Percentiles rank a stretch among this genome's conserved stretches.
Evolutionary conservation across 2,113 vertebrate species (phyloP).

Genomic region (Melospiza melodia): DNA sequence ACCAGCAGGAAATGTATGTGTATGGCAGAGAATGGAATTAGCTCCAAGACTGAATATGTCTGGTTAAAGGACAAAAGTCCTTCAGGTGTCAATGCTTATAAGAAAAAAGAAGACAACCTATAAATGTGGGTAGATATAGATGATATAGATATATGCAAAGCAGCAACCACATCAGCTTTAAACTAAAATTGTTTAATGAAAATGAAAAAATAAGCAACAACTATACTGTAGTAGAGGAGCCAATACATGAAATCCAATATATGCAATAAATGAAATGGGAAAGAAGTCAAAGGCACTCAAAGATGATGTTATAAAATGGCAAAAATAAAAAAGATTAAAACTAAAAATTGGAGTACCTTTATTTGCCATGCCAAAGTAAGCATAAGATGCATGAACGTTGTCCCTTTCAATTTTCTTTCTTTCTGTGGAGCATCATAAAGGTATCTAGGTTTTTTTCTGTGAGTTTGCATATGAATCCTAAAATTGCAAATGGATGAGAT

Average conservation of each 20-base stretch:
- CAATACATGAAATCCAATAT: neutral
- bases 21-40: neutral
- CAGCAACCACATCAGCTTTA: neutral
- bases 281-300: neutral
- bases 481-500: neutral
- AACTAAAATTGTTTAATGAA: neutral
- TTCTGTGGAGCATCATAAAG: neutral
- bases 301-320: neutral
- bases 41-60: neutral
- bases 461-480: neutral
- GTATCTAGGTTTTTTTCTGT: neutral
- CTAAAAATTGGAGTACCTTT: neutral
- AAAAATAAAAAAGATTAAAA: neutral
- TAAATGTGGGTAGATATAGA: neutral
- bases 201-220: neutral
- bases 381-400: neutral
- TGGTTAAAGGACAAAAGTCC: neutral
- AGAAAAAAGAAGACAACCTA: neutral
- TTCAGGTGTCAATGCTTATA: neutral
- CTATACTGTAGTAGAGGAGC: neutral
- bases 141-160: neutral
- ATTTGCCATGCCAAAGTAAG: neutral
- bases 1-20: neutral
- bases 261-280: neutral
- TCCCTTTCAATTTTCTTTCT: neutral